Percentiles rank a stretch among this genome's conserved stretches.
phyloP scores from a whole-genome alignment of 2,113 vertebrate genomes.

The Oriolus oriolus region DNA sequence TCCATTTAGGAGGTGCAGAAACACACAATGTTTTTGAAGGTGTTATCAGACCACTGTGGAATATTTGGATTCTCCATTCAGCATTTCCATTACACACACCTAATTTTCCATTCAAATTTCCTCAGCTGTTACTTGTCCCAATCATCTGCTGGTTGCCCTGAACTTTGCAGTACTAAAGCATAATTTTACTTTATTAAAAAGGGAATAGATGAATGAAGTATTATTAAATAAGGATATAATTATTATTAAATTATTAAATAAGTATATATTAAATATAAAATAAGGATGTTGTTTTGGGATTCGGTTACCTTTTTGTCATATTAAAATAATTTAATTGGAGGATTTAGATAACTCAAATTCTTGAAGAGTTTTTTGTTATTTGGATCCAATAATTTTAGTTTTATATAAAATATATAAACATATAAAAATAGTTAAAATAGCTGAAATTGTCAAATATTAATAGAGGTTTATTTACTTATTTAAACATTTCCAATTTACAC shows the following conservation, averaged over 20 bases:
- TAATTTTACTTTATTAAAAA: background rate
- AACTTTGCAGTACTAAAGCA: background rate
- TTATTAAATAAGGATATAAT: no score
- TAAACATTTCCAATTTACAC: background rate
- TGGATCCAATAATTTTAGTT: background rate
- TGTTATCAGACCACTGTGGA: background rate
- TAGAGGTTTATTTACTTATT: background rate
- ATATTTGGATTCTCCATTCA: background rate
- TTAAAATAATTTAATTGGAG: background rate
- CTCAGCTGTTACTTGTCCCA: background rate
- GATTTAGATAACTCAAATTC: background rate
- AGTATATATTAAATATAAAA: no score
- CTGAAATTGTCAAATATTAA: background rate
- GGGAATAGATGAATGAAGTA: background rate
- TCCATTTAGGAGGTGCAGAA: background rate
- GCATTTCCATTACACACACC: background rate
- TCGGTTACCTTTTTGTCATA: background rate
- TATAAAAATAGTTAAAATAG: background rate
- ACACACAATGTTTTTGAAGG: background rate
- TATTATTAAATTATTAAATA: no score
- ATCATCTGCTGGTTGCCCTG: background rate
- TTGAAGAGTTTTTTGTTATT: background rate
- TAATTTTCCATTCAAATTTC: background rate
- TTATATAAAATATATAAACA: background rate
- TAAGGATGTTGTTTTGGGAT: background rate